Conservation (phyloP, 2,888 invertebrate species). For the Selenia dentaria region DNA sequence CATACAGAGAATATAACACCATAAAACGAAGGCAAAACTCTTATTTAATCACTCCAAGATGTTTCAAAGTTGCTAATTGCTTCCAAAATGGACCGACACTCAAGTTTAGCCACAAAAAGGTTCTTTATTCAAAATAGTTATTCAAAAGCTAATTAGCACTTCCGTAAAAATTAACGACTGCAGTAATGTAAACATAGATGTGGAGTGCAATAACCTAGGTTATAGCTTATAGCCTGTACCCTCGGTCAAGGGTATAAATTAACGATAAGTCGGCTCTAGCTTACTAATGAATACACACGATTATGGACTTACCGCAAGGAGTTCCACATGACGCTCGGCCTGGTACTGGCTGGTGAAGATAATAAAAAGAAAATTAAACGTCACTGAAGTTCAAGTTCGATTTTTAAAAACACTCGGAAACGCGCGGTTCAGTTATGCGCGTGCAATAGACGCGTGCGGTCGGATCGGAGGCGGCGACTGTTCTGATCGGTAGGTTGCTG, state of each 20-base stretch:
- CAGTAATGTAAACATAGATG: slow-evolving; percentile 41
- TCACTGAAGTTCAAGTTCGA: slow-evolving; percentile 39
- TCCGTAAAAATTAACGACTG: slow-evolving; percentile 43
- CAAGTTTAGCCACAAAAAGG: slow-evolving; percentile 22
- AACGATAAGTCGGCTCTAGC: slow-evolving; percentile 40
- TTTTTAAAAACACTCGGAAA: slow-evolving; percentile 47
- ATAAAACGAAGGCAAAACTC: no score
- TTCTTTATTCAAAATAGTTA: slow-evolving; percentile 33
- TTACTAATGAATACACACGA: slow-evolving; percentile 31
- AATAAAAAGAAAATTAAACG: slow-evolving; percentile 44
- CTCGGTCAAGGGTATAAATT: slow-evolving; percentile 50
- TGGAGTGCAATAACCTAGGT: slow-evolving; percentile 49
- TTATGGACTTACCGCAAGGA: slow-evolving; percentile 63
- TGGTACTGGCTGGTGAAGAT: slow-evolving; percentile 35
- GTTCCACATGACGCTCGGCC: slow-evolving; percentile 66
- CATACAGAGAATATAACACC: no score
- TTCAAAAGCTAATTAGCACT: slow-evolving; percentile 41
- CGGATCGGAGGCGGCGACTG: slow-evolving; percentile 61
- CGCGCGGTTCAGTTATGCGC: slow-evolving; percentile 44
- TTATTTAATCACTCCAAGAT: background rate
- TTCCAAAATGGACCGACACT: slow-evolving; percentile 8
- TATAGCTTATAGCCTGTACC: slow-evolving; percentile 48
- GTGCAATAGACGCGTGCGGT: slow-evolving; percentile 42
- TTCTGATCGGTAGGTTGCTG: slow-evolving; percentile 59
- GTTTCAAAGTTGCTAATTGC: slow-evolving; percentile 11